These are phyloP conservation scores for Drosophila teissieri DNA, from an alignment of 1,140 invertebrate genomes.

Conservation along the genomic window DNA sequence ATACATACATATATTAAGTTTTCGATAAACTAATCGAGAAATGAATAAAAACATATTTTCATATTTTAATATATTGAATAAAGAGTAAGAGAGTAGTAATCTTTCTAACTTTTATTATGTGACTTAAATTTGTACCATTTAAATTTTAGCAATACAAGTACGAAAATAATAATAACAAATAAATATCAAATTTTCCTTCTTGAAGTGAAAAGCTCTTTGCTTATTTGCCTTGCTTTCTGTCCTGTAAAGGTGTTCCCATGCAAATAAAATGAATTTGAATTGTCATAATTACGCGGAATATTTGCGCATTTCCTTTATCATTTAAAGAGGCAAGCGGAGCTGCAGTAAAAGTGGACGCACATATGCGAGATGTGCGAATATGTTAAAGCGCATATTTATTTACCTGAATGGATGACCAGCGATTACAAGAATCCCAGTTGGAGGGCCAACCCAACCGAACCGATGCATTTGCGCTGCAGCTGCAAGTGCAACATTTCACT, in stretches of 20 bases:
- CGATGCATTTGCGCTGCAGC: slow-evolving; percentile 29
- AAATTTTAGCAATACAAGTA: too few species aligned
- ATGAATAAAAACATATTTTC: too few species aligned
- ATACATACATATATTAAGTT: too few species aligned
- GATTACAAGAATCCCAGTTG: slow-evolving; percentile 38
- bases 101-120: too few species aligned
- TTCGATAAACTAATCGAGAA: too few species aligned
- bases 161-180: too few species aligned
- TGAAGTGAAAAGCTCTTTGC: background rate
- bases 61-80: too few species aligned
- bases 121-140: too few species aligned
- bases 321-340: background rate
- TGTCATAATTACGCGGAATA: slow-evolving; percentile 17
- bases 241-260: slow-evolving; percentile 3
- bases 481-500: slow-evolving; percentile 71
- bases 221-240: background rate
- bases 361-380: slow-evolving; percentile 14
- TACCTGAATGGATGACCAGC: slow-evolving; percentile 53
- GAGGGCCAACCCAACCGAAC: slow-evolving; percentile 21
- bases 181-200: background rate
- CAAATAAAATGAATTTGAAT: slow-evolving; percentile 24
- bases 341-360: background rate
- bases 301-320: slow-evolving; percentile 12
- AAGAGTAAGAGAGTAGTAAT: background rate
- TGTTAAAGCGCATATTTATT: slow-evolving; percentile 44